phyloP scores from a whole-genome alignment of 2,797 vertebrate species.

The Borostomias antarcticus region DNA sequence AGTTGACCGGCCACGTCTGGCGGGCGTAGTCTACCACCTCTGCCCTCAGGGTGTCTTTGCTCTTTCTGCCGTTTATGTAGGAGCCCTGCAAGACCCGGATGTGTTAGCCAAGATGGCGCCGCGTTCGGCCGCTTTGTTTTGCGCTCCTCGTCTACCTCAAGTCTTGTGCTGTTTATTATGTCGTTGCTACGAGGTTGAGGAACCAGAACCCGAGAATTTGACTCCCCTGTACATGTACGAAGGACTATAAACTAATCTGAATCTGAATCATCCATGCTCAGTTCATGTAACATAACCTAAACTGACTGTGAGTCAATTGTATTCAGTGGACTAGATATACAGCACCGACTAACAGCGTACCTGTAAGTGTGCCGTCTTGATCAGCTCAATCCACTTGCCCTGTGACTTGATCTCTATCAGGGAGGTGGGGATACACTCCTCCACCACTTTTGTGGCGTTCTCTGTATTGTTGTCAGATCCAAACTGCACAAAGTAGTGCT shows the following conservation, averaged over 20 bases:
- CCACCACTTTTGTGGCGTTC: slow-evolving; percentile 75
- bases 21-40: slow-evolving; percentile 81
- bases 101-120: too few relatives aligned
- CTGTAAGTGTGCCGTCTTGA: slow-evolving; percentile 76
- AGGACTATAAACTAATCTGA: background rate
- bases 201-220: too few relatives aligned
- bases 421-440: slow-evolving; percentile 78
- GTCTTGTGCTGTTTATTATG: too few relatives aligned
- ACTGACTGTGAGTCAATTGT: too few relatives aligned
- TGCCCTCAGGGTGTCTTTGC: slow-evolving; percentile 71
- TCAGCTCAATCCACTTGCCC: slow-evolving; percentile 82
- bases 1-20: slow-evolving; percentile 86
- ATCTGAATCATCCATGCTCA: background rate
- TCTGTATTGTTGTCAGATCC: slow-evolving; percentile 66
- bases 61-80: slow-evolving; percentile 63
- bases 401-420: slow-evolving; percentile 84
- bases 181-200: too few relatives aligned
- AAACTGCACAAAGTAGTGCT: slow-evolving; percentile 83
- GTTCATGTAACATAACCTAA: background rate
- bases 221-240: too few relatives aligned
- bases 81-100: slow-evolving; percentile 68
- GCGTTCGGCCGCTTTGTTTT: too few relatives aligned
- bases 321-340: background rate
- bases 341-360: slow-evolving; percentile 66
- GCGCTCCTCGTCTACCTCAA: too few relatives aligned